Percentiles rank a stretch among this genome's conserved stretches.
These are phyloP conservation scores for Gadopsis bispinosus DNA, from an alignment of 2,797 vertebrate species.

Conservation along the genomic window DNA sequence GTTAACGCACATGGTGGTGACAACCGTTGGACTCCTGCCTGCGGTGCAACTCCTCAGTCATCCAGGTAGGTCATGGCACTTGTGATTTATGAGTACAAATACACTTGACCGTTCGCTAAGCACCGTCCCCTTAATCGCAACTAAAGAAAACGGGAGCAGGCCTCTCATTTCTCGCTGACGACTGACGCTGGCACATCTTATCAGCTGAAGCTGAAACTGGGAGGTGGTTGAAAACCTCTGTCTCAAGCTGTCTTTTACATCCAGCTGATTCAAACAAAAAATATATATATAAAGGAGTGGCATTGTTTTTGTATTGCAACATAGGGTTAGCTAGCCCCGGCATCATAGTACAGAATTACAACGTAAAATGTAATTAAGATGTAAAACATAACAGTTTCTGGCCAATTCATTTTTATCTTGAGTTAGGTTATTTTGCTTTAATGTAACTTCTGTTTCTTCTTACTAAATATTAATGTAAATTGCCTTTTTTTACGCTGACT, in stretches of 20 bases:
- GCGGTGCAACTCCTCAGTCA: constrained; percentile 1
- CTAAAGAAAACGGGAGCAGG: not conserved
- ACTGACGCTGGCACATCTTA: not conserved
- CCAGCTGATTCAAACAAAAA: no score
- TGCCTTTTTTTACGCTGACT: not conserved
- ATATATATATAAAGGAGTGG: not conserved
- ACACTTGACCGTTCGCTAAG: not conserved
- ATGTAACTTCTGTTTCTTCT: not conserved
- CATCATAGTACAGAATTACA: not conserved
- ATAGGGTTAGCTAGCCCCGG: not conserved
- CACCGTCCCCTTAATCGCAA: not conserved
- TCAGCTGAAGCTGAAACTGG: not conserved
- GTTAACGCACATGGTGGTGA: not conserved
- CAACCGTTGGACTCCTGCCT: not conserved
- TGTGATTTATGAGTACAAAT: constrained; percentile 14
- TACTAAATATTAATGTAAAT: not conserved
- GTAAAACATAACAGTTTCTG: not conserved
- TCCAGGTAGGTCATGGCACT: constrained; percentile 46
- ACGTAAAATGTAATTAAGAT: not conserved
- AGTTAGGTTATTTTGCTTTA: not conserved
- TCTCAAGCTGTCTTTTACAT: not conserved
- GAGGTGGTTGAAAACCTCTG: not conserved
- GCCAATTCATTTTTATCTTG: not conserved
- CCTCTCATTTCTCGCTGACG: not conserved
- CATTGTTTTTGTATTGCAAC: not conserved